Evolutionary conservation across 2,888 invertebrate species (phyloP).

Genomic region (Limnephilus auricula): DNA sequence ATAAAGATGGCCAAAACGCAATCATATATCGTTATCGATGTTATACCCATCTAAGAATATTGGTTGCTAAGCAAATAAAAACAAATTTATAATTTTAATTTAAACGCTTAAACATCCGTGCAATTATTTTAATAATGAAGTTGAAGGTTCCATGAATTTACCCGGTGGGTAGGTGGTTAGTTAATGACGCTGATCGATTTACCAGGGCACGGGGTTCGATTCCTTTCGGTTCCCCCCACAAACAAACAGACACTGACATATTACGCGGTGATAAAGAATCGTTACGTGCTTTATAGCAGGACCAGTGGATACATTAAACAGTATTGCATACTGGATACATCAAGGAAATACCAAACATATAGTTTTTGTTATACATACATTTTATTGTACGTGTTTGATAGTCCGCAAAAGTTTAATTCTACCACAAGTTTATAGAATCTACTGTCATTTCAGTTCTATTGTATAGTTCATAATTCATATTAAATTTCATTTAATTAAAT

Average conservation of each 20-base stretch:
- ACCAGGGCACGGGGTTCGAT: constrained; percentile 33
- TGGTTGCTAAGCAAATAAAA: neutral
- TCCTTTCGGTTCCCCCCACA: constrained; percentile 33
- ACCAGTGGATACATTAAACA: constrained; percentile 32
- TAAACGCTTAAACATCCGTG: neutral
- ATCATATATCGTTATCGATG: neutral
- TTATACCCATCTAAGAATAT: neutral
- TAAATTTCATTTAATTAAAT: too few species aligned
- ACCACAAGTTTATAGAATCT: too few species aligned
- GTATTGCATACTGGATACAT: constrained; percentile 47
- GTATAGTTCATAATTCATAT: too few species aligned
- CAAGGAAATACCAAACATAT: neutral
- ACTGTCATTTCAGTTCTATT: too few species aligned
- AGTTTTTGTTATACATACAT: too few species aligned
- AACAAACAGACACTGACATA: constrained; percentile 52
- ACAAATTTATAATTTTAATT: neutral
- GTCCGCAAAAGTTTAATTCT: too few species aligned
- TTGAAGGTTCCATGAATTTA: neutral
- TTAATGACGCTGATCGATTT: constrained; percentile 43
- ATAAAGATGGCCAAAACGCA: neutral
- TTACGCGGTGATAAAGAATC: constrained; percentile 43
- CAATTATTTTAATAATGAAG: constrained; percentile 10
- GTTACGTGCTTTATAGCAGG: constrained; percentile 32
- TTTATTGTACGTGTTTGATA: too few species aligned
- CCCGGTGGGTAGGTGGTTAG: constrained; percentile 41